Conservation (phyloP, 2,113 vertebrate species). For the Entelurus aequoreus region DNA sequence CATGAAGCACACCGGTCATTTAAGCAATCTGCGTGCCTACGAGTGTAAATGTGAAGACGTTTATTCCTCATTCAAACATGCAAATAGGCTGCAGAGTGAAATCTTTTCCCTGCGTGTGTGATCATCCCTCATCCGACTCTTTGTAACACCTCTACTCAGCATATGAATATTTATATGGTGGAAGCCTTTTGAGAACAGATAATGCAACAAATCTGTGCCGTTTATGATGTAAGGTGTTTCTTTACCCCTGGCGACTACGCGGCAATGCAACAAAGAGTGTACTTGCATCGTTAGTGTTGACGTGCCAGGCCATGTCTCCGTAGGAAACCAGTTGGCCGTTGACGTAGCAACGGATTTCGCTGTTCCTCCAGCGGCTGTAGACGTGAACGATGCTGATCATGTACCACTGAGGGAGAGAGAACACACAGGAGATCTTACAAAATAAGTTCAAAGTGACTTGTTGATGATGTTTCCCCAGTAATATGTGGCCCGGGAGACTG, state of each 20-base stretch:
- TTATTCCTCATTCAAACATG: conserved; percentile 9
- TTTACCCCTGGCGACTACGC: not conserved
- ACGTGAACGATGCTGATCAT: conserved; percentile 99
- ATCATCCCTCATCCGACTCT: conserved; percentile 11
- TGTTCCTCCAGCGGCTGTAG: conserved; percentile 99
- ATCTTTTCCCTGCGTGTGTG: conserved; percentile 7
- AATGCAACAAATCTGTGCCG: not conserved
- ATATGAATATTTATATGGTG: conserved; percentile 21
- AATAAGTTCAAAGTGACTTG: not conserved
- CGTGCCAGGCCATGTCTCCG: conserved; percentile 98
- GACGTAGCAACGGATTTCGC: conserved; percentile 96
- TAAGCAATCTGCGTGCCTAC: conserved; percentile 1
- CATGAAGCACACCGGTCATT: conserved; percentile 15
- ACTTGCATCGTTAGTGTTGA: conserved; percentile 90
- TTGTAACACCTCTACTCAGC: conserved; percentile 11
- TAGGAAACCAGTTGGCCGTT: conserved; percentile 98
- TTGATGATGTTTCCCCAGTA: no score
- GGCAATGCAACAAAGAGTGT: not conserved
- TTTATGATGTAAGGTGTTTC: not conserved
- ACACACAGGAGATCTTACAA: not conserved
- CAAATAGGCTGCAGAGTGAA: conserved; percentile 10
- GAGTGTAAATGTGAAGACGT: conserved; percentile 12
- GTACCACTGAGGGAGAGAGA: conserved; percentile 81
- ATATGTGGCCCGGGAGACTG: no score
- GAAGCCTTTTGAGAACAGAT: not conserved